These are phyloP conservation scores for Poeciliopsis turneri DNA, from an alignment of 2,797 vertebrate species.

Conservation along the genomic window DNA sequence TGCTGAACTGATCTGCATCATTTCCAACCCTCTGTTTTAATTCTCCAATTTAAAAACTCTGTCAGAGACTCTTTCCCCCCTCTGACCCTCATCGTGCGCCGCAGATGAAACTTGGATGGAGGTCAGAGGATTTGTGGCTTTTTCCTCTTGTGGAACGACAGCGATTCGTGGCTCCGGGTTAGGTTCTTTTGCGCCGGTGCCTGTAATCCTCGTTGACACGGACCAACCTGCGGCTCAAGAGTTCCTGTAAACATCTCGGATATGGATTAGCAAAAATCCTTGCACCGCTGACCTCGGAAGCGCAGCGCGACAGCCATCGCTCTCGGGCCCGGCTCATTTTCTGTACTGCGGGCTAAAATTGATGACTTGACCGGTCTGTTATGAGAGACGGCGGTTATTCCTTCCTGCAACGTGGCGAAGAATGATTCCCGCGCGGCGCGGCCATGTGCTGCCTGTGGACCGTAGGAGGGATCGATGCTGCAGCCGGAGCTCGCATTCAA, in stretches of 20 bases:
- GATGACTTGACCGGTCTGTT: slow-evolving; percentile 35
- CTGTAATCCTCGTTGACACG: neutral
- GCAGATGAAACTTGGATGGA: slow-evolving; percentile 9
- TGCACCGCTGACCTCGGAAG: slow-evolving; percentile 9
- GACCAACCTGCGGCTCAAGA: neutral
- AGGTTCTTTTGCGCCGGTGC: slow-evolving; percentile 1
- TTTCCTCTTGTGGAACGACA: neutral
- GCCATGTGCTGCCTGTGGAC: slow-evolving; percentile 58
- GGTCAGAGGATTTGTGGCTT: slow-evolving; percentile 9
- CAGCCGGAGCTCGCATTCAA: slow-evolving; percentile 52
- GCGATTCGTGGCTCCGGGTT: neutral
- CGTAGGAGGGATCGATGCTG: slow-evolving; percentile 64
- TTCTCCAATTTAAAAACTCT: slow-evolving; percentile 24
- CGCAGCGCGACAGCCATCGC: slow-evolving; percentile 20
- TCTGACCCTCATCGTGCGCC: neutral
- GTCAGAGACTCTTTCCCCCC: neutral
- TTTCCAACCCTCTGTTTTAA: slow-evolving; percentile 31
- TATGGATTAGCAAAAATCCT: slow-evolving; percentile 35
- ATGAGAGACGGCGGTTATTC: slow-evolving; percentile 48
- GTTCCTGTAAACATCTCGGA: slow-evolving; percentile 31
- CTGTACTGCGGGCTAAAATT: slow-evolving; percentile 48
- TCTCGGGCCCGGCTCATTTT: slow-evolving; percentile 43
- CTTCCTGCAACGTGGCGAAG: slow-evolving; percentile 49
- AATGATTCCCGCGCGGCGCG: slow-evolving; percentile 42
- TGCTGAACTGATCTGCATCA: slow-evolving; percentile 13